Conservation (phyloP, 2,797 vertebrate genomes). For the Pyrocephalus nanus region DNA sequence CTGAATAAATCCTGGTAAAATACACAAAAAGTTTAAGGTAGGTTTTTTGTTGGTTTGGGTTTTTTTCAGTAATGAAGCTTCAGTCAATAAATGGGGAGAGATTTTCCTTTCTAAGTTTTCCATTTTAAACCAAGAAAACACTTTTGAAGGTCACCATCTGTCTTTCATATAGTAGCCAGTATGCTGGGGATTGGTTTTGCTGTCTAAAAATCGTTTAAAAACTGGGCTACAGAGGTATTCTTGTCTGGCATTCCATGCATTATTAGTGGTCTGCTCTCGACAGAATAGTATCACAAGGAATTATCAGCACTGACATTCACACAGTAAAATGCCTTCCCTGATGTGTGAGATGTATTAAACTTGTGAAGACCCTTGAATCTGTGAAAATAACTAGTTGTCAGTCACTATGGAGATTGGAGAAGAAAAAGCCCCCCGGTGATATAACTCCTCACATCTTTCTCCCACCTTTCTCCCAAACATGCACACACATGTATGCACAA, state of each 20-base stretch:
- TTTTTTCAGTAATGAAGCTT: not conserved
- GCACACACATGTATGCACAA: not conserved
- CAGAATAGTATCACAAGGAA: not conserved
- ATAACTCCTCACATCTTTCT: slow-evolving; percentile 5
- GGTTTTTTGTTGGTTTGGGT: too few species aligned
- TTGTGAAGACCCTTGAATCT: not conserved
- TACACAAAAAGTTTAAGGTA: not conserved
- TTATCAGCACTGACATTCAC: not conserved
- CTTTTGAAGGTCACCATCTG: not conserved
- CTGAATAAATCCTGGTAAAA: not conserved
- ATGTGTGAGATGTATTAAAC: not conserved
- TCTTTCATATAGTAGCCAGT: not conserved
- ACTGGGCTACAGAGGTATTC: not conserved
- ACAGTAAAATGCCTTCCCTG: not conserved
- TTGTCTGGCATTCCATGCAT: not conserved
- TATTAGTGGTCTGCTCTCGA: not conserved
- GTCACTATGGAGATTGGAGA: not conserved
- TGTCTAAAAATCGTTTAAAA: not conserved
- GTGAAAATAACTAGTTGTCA: not conserved
- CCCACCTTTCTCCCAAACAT: not conserved
- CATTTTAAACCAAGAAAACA: not conserved
- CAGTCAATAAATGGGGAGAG: not conserved
- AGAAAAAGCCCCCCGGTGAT: not conserved
- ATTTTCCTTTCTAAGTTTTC: not conserved
- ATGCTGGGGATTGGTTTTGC: not conserved